These are phyloP conservation scores for Cactoblastis cactorum DNA, from an alignment of 2,888 invertebrate species.

Conservation along the genomic window DNA sequence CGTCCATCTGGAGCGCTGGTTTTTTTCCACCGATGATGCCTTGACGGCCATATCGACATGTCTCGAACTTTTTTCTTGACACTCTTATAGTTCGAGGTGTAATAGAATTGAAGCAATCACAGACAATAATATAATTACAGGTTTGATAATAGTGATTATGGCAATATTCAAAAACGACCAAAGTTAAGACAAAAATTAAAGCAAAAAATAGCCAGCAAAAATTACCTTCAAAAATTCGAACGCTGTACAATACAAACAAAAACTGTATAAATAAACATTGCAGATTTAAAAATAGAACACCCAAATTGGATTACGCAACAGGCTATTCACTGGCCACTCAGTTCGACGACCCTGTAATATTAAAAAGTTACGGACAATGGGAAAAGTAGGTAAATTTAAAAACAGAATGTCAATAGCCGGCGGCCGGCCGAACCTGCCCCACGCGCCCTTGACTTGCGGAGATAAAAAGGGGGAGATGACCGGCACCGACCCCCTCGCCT, in stretches of 20 bases:
- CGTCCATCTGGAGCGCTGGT: constrained; percentile 30
- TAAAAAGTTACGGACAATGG: constrained; percentile 77
- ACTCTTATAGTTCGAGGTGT: constrained; percentile 14
- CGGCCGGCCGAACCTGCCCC: constrained; percentile 76
- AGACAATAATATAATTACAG: background rate
- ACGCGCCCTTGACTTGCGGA: constrained; percentile 77
- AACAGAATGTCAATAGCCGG: constrained; percentile 78
- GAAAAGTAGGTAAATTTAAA: constrained; percentile 76
- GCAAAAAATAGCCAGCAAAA: background rate
- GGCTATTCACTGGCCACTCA: constrained; percentile 54
- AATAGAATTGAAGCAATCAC: constrained; percentile 7
- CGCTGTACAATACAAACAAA: constrained; percentile 16
- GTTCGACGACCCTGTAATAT: constrained; percentile 66
- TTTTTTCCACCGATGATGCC: constrained; percentile 24
- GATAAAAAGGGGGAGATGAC: constrained; percentile 76
- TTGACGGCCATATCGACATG: constrained; percentile 28
- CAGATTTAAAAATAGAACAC: constrained; percentile 34
- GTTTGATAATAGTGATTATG: background rate
- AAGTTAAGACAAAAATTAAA: background rate
- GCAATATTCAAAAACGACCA: background rate
- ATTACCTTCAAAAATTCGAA: constrained; percentile 1
- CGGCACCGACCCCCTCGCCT: constrained; percentile 44
- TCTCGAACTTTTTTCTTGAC: constrained; percentile 26
- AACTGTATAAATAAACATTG: constrained; percentile 31
- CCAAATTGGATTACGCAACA: constrained; percentile 44